Evolutionary conservation across 2,888 invertebrate genomes (phyloP), one percentile per base, ranked within the genome.

Genomic region (Sinodicranocentrus sp.): DNA sequence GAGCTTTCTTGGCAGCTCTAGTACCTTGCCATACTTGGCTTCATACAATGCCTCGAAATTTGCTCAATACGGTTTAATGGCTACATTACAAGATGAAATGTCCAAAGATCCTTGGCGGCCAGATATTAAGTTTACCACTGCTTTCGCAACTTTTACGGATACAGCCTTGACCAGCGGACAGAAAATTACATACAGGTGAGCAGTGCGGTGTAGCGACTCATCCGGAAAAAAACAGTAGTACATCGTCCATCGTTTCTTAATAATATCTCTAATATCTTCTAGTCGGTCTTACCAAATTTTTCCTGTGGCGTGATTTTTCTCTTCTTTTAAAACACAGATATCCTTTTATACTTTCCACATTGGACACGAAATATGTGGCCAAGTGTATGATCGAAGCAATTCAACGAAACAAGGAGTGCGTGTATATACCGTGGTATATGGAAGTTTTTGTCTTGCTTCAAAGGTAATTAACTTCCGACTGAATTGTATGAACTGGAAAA

Each of bases 11-110:
- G 93, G 93, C 71, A 93, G 93, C 6, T 90, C 93, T 0, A 93
- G 93, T 80, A 92, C 93, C 67, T 91, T 92, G 19, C 92, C 57
- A 61, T 92, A 92, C 86, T 92, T 93, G 87, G 91, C 93, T 90
- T 93, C 93, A 0, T 90, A 93, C 15, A 92, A 93, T 80, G 93
- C 94, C 0, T 93, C 94, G 0, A 94, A 94, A 90, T 94, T 94
- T 90, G 94, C 94, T n/a, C 92, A 94, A 0, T 93, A 93, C 89
- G 94, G 94, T 2, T 90, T 94, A 43, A 93, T 93, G 0, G 93
- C 94, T 88, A 93, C 93, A 0, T 90, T 94, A 2, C 92, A 92
- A 89, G 93, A 93, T 88, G 93, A 94, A 88, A 90, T 94, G 0
- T 91, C 93, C 54, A 91, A 93, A 54, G 91, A 92, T 43, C 93